Conservation (phyloP, 2,797 vertebrate species). For the Artibeus lituratus region DNA sequence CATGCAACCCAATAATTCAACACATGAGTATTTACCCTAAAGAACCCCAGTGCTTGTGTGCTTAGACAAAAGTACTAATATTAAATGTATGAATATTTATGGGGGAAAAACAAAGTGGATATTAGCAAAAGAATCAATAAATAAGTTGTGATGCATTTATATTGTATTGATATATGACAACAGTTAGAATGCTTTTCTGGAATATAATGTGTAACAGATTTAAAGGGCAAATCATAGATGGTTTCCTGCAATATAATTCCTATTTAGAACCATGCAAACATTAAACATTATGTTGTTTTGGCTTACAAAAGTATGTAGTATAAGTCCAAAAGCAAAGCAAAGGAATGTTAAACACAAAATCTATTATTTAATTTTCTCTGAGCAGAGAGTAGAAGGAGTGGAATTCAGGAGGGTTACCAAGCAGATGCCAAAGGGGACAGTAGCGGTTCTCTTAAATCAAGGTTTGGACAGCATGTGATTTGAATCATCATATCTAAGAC, state of each 20-base stretch:
- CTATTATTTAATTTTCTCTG: neutral
- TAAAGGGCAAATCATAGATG: neutral
- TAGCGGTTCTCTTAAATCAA: neutral
- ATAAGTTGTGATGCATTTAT: neutral
- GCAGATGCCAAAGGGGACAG: neutral
- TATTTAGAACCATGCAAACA: neutral
- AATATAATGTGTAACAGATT: neutral
- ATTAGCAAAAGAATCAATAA: neutral
- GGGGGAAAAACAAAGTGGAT: neutral
- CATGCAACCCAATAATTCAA: neutral
- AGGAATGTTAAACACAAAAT: neutral
- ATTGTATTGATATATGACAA: neutral
- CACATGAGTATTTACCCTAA: neutral
- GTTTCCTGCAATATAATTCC: neutral
- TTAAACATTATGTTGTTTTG: neutral
- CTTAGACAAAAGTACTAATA: neutral
- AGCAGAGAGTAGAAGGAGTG: neutral
- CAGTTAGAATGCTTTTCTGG: neutral
- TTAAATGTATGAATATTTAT: neutral
- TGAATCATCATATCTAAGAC: neutral
- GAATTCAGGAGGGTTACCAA: neutral
- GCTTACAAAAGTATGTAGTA: neutral
- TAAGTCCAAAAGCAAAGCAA: neutral
- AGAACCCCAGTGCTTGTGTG: neutral
- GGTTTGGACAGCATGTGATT: neutral